Conservation (phyloP, 1,140 invertebrate species). For the Drosophila ohnishii region DNA sequence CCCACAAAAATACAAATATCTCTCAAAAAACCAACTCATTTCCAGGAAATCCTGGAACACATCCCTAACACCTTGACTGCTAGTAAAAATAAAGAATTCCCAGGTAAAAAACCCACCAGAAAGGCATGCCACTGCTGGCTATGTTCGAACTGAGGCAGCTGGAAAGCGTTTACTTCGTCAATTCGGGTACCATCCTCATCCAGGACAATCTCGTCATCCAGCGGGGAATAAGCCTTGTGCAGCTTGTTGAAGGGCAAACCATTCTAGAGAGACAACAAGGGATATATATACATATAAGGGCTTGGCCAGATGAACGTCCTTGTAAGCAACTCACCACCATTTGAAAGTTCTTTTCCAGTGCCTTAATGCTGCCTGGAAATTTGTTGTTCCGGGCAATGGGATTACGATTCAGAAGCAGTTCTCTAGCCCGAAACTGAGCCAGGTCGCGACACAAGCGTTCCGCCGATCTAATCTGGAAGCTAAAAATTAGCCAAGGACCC, state of each 20-base stretch:
- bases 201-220: constrained; percentile 60
- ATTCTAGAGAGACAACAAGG: constrained; percentile 36
- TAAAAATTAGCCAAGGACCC: background rate
- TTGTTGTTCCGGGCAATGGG: constrained; percentile 43
- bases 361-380: constrained; percentile 59
- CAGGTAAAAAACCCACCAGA: constrained; percentile 36
- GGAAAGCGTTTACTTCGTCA: constrained; percentile 50
- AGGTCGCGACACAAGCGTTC: constrained; percentile 49
- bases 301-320: background rate
- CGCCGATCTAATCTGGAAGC: constrained; percentile 41
- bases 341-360: constrained; percentile 59
- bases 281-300: background rate
- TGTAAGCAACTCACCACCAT: constrained; percentile 46
- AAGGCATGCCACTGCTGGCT: constrained; percentile 73
- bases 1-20: background rate
- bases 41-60: background rate
- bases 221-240: constrained; percentile 55
- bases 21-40: background rate
- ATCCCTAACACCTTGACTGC: background rate
- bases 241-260: constrained; percentile 64
- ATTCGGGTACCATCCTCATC: constrained; percentile 57
- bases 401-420: constrained; percentile 63
- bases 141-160: constrained; percentile 38
- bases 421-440: constrained; percentile 49
- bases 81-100: background rate